Conservation (phyloP, 2,113 vertebrate species). For the Oxyura jamaicensis region DNA sequence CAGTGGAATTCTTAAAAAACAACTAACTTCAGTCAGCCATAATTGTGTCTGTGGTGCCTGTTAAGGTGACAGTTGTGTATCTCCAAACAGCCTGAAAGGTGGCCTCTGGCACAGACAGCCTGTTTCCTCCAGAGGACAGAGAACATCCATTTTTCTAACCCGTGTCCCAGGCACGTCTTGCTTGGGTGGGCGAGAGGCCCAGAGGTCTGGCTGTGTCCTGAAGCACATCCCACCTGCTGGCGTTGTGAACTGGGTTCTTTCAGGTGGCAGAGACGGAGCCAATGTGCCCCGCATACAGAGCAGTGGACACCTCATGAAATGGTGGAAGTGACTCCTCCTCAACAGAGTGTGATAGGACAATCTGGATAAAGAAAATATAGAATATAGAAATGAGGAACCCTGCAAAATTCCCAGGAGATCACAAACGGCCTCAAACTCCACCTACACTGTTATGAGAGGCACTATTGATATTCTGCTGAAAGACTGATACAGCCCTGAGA, state of each 20-base stretch:
- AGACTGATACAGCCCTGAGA: not conserved
- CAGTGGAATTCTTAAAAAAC: not conserved
- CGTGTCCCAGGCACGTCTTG: not conserved
- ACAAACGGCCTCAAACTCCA: not conserved
- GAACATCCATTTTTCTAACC: not conserved
- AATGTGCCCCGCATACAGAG: fast-evolving
- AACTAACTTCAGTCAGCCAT: not conserved
- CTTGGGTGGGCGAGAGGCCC: not conserved
- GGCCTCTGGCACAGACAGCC: not conserved
- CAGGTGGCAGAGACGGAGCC: not conserved
- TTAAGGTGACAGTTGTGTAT: not conserved
- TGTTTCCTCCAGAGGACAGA: not conserved
- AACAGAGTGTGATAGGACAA: not conserved
- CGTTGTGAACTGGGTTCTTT: not conserved
- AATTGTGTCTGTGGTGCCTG: not conserved
- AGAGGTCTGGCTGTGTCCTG: not conserved
- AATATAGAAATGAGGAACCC: not conserved
- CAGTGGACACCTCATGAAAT: fast-evolving
- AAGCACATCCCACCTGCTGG: not conserved
- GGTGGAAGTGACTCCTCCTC: not conserved
- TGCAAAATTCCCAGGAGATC: not conserved
- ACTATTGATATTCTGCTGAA: not conserved
- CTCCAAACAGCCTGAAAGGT: not conserved
- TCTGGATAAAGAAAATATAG: not conserved
- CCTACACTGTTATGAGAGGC: not conserved